Evolutionary conservation across 2,888 invertebrate species (phyloP).

Genomic region (Orchesellides sinensis): DNA sequence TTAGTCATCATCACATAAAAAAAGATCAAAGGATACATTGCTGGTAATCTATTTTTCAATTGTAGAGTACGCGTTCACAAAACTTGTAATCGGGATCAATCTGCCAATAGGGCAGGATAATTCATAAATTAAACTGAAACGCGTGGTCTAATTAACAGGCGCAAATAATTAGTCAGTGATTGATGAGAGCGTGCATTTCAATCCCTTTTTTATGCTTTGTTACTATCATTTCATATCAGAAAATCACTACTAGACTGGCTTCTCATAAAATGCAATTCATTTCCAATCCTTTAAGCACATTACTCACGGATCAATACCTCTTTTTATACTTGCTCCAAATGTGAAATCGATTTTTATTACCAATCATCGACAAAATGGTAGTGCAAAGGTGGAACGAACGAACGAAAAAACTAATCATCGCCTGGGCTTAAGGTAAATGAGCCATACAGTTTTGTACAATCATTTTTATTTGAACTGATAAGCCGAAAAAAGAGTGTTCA

Average conservation of each 20-base stretch:
- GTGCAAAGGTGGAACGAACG: conserved; percentile 51
- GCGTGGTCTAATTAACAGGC: conserved; percentile 61
- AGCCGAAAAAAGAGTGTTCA: background rate
- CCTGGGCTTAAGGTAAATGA: conserved; percentile 51
- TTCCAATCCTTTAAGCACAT: conserved; percentile 63
- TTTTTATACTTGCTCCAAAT: conserved; percentile 38
- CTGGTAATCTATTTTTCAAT: background rate
- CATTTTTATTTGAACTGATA: conserved; percentile 27
- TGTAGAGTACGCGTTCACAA: background rate
- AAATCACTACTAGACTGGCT: conserved; percentile 1
- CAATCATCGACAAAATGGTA: conserved; percentile 2
- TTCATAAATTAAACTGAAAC: conserved; percentile 60
- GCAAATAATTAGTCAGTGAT: conserved; percentile 61
- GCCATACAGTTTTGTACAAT: conserved; percentile 35
- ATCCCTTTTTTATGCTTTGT: conserved; percentile 38
- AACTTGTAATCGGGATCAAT: conserved; percentile 21
- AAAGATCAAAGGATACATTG: conserved; percentile 29
- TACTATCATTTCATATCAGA: conserved; percentile 24
- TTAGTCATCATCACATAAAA: no score
- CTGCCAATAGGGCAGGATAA: conserved; percentile 29
- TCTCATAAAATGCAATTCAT: conserved; percentile 39
- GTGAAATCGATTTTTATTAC: conserved; percentile 60
- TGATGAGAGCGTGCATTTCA: conserved; percentile 49
- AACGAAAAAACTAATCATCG: conserved; percentile 4
- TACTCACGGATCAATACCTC: conserved; percentile 59